These are phyloP conservation scores for Lydus trimaculatus DNA, from an alignment of 2,888 invertebrate genomes.

Conservation along the genomic window DNA sequence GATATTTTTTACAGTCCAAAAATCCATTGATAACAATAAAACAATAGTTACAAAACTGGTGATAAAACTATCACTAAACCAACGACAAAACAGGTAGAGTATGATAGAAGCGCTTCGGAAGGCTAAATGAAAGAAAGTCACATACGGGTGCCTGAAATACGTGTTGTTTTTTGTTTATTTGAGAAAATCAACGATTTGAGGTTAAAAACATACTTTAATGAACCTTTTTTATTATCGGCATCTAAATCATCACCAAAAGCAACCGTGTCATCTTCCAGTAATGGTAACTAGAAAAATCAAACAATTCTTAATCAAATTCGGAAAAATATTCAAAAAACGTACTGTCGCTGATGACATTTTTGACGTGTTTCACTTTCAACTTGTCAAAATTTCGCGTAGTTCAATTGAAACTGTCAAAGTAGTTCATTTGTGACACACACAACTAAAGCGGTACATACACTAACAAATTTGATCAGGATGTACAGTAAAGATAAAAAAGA, in stretches of 20 bases:
- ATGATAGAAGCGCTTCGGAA: slow-evolving; percentile 86
- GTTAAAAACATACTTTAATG: slow-evolving; percentile 44
- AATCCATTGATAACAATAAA: slow-evolving; percentile 93
- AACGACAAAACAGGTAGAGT: slow-evolving; percentile 88
- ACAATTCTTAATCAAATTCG: background rate
- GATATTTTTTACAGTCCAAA: slow-evolving; percentile 99
- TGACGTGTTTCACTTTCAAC: background rate
- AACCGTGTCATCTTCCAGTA: slow-evolving; percentile 85
- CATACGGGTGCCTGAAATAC: slow-evolving; percentile 84
- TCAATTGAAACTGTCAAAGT: background rate
- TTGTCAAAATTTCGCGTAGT: background rate
- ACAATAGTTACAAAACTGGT: slow-evolving; percentile 94
- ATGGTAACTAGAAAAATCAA: slow-evolving; percentile 73
- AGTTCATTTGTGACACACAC: background rate
- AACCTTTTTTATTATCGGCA: slow-evolving; percentile 35
- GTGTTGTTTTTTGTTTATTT: background rate
- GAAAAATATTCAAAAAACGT: slow-evolving; percentile 9
- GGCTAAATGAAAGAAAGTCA: slow-evolving; percentile 88
- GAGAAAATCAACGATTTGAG: background rate
- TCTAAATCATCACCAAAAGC: slow-evolving; percentile 80
- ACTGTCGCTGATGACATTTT: slow-evolving; percentile 29
- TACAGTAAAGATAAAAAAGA: no score
- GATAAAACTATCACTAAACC: slow-evolving; percentile 92
- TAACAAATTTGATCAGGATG: background rate
- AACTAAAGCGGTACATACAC: background rate